Evolutionary conservation across 2,113 vertebrate species (phyloP).

Genomic region (Eulemur macaco): DNA sequence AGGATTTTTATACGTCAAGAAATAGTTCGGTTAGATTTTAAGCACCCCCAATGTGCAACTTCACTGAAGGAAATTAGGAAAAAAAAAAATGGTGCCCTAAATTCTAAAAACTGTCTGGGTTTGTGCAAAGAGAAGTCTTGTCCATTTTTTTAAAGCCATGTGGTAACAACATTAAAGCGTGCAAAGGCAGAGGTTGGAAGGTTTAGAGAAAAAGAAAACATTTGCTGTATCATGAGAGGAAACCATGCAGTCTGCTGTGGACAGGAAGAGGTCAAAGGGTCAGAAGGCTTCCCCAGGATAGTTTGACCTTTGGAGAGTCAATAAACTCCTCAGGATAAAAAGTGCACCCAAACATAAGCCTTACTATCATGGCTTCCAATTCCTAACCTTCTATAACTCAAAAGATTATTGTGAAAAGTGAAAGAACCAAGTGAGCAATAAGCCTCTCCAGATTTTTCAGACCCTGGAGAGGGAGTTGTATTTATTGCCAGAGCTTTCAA

Average conservation of each 20-base stretch:
- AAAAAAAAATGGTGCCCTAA: conserved; percentile 41
- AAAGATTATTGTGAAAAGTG: not conserved
- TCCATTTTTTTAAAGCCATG: conserved; percentile 68
- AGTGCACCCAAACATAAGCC: not conserved
- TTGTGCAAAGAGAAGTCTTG: not conserved
- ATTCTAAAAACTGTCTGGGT: conserved; percentile 61
- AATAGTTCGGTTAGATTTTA: conserved; percentile 46
- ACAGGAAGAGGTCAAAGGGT: conserved; percentile 58
- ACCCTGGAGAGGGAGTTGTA: accelerated
- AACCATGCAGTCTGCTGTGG: conserved; percentile 38
- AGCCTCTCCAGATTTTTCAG: not conserved
- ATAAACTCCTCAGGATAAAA: conserved; percentile 58
- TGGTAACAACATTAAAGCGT: conserved; percentile 76
- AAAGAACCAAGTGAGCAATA: not conserved
- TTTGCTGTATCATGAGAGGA: conserved; percentile 47
- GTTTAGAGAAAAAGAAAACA: conserved; percentile 69
- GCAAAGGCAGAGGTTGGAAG: not conserved
- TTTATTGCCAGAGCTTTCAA: conserved; percentile 12
- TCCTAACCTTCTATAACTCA: not conserved
- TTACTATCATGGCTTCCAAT: not conserved
- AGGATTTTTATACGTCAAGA: conserved; percentile 63
- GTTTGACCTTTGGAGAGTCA: conserved; percentile 70
- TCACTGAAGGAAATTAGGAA: conserved; percentile 39
- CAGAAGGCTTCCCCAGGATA: conserved; percentile 54
- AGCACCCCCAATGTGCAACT: conserved; percentile 44